Conservation (phyloP, 92 coral and sea anemone genomes). For the Siderastrea siderea region DNA sequence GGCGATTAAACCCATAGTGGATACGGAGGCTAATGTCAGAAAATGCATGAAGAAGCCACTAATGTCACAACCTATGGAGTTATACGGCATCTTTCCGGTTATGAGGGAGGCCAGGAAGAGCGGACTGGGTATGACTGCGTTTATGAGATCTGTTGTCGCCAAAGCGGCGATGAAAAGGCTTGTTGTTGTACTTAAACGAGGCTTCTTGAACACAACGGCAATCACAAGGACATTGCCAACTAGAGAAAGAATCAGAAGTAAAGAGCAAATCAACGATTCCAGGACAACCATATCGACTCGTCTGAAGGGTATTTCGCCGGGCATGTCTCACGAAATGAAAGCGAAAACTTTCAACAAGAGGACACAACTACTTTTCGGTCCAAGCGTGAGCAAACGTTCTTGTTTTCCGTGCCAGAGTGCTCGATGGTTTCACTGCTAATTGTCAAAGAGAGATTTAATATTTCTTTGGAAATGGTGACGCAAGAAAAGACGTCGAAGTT, state of each 20-base stretch:
- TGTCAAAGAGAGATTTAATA: background rate
- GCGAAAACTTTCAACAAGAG: background rate
- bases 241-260: constrained; percentile 30
- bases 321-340: background rate
- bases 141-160: constrained; percentile 49
- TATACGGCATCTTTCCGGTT: constrained; percentile 61
- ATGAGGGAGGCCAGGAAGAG: constrained; percentile 43
- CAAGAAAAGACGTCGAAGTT: background rate
- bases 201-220: constrained; percentile 56
- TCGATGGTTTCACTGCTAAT: background rate
- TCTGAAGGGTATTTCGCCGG: background rate
- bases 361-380: background rate
- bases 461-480: background rate
- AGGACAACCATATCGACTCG: background rate
- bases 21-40: constrained; percentile 38
- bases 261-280: constrained; percentile 6
- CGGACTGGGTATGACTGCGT: constrained; percentile 40
- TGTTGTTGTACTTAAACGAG: constrained; percentile 48
- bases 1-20: constrained; percentile 53
- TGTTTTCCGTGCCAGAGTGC: background rate
- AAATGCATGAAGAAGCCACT: constrained; percentile 50
- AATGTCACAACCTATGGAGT: constrained; percentile 17
- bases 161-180: constrained; percentile 53
- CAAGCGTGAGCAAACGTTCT: no score
- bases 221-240: constrained; percentile 58